Evolutionary conservation across 2,888 invertebrate species (phyloP).

Genomic region (Apamea epomidion): DNA sequence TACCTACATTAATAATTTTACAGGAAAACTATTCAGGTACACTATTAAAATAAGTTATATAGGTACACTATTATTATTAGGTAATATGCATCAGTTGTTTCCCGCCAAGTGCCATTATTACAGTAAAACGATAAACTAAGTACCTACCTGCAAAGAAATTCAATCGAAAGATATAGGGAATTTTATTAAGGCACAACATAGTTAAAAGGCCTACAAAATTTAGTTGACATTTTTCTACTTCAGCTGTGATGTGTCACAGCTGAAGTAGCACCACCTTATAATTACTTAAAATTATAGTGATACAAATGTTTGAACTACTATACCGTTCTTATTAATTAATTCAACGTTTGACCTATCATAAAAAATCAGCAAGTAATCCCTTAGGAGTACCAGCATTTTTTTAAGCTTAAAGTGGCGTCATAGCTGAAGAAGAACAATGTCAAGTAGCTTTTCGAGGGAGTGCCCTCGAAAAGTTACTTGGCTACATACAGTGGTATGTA

Average conservation of each 20-base stretch:
- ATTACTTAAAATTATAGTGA: neutral
- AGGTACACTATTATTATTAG: neutral
- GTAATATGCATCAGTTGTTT: neutral
- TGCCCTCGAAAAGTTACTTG: too few species aligned
- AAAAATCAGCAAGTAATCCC: neutral
- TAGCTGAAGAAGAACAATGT: too few species aligned
- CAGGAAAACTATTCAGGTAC: slow-evolving; percentile 23
- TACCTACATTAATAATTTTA: neutral
- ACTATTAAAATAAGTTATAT: slow-evolving; percentile 11
- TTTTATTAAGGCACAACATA: neutral
- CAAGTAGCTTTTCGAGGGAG: neutral
- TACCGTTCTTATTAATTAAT: neutral
- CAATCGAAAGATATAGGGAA: neutral
- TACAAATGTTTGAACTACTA: neutral
- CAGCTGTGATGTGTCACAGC: too few species aligned
- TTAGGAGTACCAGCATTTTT: neutral
- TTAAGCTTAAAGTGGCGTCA: too few species aligned
- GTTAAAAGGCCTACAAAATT: too few species aligned
- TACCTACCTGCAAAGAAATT: neutral
- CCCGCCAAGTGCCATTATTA: neutral
- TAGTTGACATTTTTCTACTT: neutral
- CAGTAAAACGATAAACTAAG: neutral
- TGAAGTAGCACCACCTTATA: neutral
- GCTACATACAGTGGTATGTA: too few species aligned
- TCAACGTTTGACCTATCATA: neutral